Evolutionary conservation across 2,888 invertebrate species (phyloP).

Genomic region (Leuctra nigra): DNA sequence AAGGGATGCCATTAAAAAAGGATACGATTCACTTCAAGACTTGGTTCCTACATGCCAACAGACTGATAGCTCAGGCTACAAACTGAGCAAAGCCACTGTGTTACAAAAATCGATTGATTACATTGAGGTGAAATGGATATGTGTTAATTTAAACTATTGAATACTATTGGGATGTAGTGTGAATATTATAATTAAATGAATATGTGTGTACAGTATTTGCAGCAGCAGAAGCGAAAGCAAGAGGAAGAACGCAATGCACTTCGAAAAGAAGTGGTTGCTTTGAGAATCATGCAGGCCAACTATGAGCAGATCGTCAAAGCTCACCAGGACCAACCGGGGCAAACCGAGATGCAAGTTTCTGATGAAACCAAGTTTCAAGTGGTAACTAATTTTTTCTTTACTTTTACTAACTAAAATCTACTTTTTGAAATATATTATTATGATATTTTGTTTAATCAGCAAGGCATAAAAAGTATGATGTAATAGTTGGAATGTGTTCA

Average conservation of each 20-base stretch:
- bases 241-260: slow-evolving; percentile 89
- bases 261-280: slow-evolving; percentile 85
- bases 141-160: no score
- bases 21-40: slow-evolving; percentile 89
- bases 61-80: slow-evolving; percentile 85
- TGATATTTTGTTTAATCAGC: no score
- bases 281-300: slow-evolving; percentile 90
- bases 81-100: slow-evolving; percentile 92
- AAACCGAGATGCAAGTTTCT: slow-evolving; percentile 80
- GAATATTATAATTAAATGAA: no score
- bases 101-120: slow-evolving; percentile 93
- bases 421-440: no score
- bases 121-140: slow-evolving; percentile 53
- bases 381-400: slow-evolving; percentile 62
- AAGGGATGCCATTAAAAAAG: slow-evolving; percentile 94
- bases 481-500: no score
- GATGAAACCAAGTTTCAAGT: slow-evolving; percentile 96
- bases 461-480: no score
- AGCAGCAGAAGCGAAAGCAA: slow-evolving; percentile 87
- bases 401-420: no score
- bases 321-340: slow-evolving; percentile 85
- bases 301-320: slow-evolving; percentile 96
- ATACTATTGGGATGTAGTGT: no score
- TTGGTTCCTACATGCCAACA: slow-evolving; percentile 92
- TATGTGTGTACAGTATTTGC: slow-evolving; percentile 78